Percentiles rank a stretch among this genome's conserved stretches.
Conservation (phyloP, 2,888 invertebrate genomes). For the Coenonympha arcania region DNA sequence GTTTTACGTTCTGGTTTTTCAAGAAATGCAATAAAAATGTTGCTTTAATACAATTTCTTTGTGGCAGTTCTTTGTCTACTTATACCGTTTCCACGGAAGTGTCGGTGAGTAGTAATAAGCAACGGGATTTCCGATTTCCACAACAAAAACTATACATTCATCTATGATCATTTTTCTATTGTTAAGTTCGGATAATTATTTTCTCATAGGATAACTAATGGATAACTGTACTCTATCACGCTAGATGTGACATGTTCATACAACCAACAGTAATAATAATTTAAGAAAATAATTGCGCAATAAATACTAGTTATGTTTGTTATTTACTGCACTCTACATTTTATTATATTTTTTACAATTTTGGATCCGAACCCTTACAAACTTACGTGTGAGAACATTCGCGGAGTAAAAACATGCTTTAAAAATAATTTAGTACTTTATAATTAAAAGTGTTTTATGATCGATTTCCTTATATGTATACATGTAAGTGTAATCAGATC, state of each 20-base stretch:
- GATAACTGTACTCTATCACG: constrained; percentile 41
- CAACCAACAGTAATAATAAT: constrained; percentile 8
- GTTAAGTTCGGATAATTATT: constrained; percentile 47
- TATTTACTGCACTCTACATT: too few relatives aligned
- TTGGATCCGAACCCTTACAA: too few relatives aligned
- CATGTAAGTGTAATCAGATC: constrained; percentile 3
- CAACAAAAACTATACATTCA: constrained; percentile 37
- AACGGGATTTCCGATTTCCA: constrained; percentile 68
- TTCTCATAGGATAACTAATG: constrained; percentile 55
- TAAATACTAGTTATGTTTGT: background rate
- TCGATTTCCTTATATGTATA: constrained; percentile 7
- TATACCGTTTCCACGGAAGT: constrained; percentile 51
- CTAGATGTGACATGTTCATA: constrained; percentile 27
- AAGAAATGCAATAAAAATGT: constrained; percentile 47
- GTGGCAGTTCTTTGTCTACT: constrained; percentile 38
- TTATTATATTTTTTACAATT: too few relatives aligned
- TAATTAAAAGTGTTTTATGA: constrained; percentile 1
- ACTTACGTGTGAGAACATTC: too few relatives aligned
- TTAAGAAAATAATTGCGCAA: constrained; percentile 20
- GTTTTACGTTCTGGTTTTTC: constrained; percentile 60
- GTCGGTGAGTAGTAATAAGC: constrained; percentile 54
- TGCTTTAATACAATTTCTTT: constrained; percentile 53
- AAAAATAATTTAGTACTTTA: background rate
- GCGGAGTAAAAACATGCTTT: too few relatives aligned
- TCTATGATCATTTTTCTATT: constrained; percentile 47